Base-by-base conservation (phyloP, 2,888 invertebrate species). In the Sympetrum striolatum region DNA sequence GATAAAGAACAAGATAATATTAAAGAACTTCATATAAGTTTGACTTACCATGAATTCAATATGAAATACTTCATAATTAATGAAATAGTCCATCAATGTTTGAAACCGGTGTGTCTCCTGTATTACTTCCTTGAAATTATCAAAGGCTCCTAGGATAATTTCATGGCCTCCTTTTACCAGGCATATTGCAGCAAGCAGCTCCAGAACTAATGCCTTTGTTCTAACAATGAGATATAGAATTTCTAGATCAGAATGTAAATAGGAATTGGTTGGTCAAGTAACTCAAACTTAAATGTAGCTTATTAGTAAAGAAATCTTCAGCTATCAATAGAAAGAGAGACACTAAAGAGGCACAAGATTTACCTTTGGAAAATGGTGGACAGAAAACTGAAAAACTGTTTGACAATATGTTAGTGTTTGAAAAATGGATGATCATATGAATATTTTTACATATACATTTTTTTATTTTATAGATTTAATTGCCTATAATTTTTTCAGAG, bases 91-190 rank as follows among this genome's bases (percentile, higher is more conserved):
- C 98, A 99, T 99, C 79, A 99, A 96, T 0, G 99, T 99, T 94
- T 99, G 98, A 94, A 99, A 99, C 93, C 99, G 95, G 91, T 94
- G 95, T 92, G 96, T 96, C 93, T 99, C 99, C 92, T 96, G 96
- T 91, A 97, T 97, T 90, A 97, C 97, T 94, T 98, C 98, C 94
- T 99, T 99, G 94, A 99, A 99, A 94, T 99, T 98, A 94, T 99
- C 98, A 94, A 99, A 99, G 6, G 99, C 99, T 1, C 97, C 97
- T 90, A 99, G 95, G 92, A 99, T 99, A 93, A 99, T 98, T 94
- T 98, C 98, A 93, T 99, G 99, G n/a, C 99, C 99, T 31, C 99
- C 99, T 94, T 99, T 99, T 91, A 99, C 99, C 92, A 99, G 95
- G 94, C 99, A 99, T 92, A 99, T 99, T 91, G 99, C 99, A 0